Percentiles rank a stretch among this genome's conserved stretches.
Evolutionary conservation across 2,113 vertebrate species (phyloP).

Genomic region (Coptodon bakossiorum): DNA sequence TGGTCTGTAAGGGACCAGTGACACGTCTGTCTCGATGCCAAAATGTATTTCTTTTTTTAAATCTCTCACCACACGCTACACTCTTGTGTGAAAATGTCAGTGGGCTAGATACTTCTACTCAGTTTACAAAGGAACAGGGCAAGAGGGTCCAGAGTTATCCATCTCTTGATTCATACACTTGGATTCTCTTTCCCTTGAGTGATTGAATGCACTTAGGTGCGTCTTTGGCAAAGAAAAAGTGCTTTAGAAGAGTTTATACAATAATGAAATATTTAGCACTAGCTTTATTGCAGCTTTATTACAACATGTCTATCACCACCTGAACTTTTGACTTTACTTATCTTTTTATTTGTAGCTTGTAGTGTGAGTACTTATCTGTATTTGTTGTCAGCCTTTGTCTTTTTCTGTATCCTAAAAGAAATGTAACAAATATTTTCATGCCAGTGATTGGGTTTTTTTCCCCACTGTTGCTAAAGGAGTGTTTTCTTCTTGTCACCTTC

Average conservation of each 20-base stretch:
- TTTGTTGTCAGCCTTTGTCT: background rate
- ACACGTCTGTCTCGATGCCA: background rate
- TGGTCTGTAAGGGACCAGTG: background rate
- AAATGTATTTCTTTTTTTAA: background rate
- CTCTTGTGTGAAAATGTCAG: background rate
- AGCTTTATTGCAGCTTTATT: background rate
- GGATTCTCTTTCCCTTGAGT: background rate
- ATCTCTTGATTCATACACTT: background rate
- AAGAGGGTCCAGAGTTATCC: background rate
- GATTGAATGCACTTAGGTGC: background rate
- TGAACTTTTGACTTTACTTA: background rate
- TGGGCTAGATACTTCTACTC: background rate
- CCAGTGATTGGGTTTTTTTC: rapidly evolving
- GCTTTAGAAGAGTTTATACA: background rate
- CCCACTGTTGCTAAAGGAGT: background rate
- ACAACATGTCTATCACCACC: background rate
- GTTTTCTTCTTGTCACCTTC: slow-evolving; percentile 8
- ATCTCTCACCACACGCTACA: background rate
- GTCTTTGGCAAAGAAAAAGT: background rate
- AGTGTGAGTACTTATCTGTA: background rate
- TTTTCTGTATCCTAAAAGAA: background rate
- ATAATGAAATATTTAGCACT: background rate
- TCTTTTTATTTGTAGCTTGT: background rate
- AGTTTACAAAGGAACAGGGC: background rate
- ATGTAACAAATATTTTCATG: background rate